These are phyloP conservation scores for Sinodicranocentrus sp. DNA, from an alignment of 2,888 invertebrate genomes.

Conservation along the genomic window DNA sequence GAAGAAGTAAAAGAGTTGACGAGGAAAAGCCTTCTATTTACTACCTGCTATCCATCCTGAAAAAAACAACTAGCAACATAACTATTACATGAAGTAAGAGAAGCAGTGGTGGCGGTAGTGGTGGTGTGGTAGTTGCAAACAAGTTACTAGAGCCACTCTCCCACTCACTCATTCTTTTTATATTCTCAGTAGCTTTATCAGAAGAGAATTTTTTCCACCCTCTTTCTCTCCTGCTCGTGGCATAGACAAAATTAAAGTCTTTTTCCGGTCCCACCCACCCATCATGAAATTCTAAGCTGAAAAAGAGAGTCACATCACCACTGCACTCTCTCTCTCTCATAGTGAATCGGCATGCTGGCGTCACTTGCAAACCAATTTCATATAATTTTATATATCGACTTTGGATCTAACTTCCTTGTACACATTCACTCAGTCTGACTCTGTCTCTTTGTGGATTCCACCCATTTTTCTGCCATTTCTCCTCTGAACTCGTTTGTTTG, in stretches of 20 bases:
- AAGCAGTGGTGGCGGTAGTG: conserved; percentile 8
- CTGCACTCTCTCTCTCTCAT: conserved; percentile 36
- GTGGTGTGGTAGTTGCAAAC: conserved; percentile 24
- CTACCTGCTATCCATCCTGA: conserved; percentile 24
- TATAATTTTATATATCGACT: conserved; percentile 62
- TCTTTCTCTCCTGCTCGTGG: conserved; percentile 56
- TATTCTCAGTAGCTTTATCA: conserved; percentile 35
- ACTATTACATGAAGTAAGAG: not conserved
- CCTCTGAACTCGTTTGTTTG: conserved; percentile 44
- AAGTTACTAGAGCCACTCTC: conserved; percentile 26
- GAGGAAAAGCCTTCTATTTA: conserved; percentile 24
- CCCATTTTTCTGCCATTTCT: conserved; percentile 60
- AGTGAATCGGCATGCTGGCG: conserved; percentile 63
- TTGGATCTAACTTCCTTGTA: conserved; percentile 36
- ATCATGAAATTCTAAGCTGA: conserved; percentile 56
- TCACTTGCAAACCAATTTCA: conserved; percentile 68
- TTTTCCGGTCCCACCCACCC: conserved; percentile 66
- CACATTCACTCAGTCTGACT: too few relatives aligned
- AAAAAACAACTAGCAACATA: conserved; percentile 26
- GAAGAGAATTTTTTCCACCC: conserved; percentile 11
- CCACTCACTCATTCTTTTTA: conserved; percentile 33
- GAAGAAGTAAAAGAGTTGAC: not conserved
- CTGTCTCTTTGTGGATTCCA: conserved; percentile 54
- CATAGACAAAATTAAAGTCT: conserved; percentile 66
- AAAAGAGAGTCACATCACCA: conserved; percentile 17